A percentile compares a stretch with the other conserved stretches of the same genome.
Evolutionary conservation across 2,797 vertebrate genomes (phyloP).

Genomic region (Melanotaenia pygmaea): DNA sequence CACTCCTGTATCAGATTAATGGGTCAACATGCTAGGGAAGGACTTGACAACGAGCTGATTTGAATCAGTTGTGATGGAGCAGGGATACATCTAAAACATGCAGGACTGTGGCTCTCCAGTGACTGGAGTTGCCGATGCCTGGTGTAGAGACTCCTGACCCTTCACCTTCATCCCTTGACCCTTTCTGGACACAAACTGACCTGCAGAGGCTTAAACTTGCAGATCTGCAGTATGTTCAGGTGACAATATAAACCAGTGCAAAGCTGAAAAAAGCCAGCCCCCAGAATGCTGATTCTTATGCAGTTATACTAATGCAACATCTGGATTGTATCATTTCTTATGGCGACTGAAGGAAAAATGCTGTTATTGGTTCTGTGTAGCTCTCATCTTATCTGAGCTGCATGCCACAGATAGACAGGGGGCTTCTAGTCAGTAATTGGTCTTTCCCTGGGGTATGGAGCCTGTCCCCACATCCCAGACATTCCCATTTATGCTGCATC

Average conservation of each 20-base stretch:
- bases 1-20: no score
- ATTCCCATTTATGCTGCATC: constrained; percentile 51
- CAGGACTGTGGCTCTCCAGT: no score
- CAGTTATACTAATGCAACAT: constrained; percentile 48
- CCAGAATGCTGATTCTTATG: constrained; percentile 17
- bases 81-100: no score
- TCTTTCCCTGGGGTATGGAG: constrained; percentile 70
- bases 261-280: constrained; percentile 16
- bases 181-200: constrained; percentile 51
- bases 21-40: no score
- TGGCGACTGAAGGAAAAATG: constrained; percentile 48
- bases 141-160: constrained; percentile 47
- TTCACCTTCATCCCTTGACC: constrained; percentile 52
- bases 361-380: constrained; percentile 58
- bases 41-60: no score
- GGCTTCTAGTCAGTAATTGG: constrained; percentile 75
- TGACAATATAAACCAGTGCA: constrained; percentile 33
- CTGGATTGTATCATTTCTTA: constrained; percentile 62
- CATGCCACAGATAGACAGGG: constrained; percentile 71
- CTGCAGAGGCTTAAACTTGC: constrained; percentile 43
- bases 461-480: constrained; percentile 72
- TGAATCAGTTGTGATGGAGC: no score
- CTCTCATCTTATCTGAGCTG: constrained; percentile 77
- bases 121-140: no score
- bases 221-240: constrained; percentile 41